Percentiles rank a stretch among this genome's conserved stretches.
phyloP scores from a whole-genome alignment of 2,797 vertebrate genomes.

The Arctocebus calabarensis region DNA sequence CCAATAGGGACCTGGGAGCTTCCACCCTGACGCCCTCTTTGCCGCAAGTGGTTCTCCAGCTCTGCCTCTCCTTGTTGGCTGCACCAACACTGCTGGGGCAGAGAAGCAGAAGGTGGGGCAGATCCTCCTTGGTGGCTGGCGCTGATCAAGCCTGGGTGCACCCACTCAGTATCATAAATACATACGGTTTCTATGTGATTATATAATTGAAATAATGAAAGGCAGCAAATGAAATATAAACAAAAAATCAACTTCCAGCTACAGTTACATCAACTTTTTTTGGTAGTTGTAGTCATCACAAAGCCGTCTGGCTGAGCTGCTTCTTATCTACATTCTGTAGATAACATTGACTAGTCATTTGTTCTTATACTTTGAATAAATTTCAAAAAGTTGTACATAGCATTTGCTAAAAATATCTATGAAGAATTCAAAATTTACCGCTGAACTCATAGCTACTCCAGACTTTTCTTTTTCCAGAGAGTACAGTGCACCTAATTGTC shows the following conservation, averaged over 20 bases:
- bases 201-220: background rate
- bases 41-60: too few species aligned
- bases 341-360: background rate
- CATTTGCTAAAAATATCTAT: background rate
- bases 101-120: too few species aligned
- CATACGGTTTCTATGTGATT: background rate
- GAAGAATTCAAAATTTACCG: background rate
- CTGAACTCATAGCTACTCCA: background rate
- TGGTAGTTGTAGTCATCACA: background rate
- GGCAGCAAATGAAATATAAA: background rate
- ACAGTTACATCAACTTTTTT: background rate
- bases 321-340: background rate
- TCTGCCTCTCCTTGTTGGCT: too few species aligned
- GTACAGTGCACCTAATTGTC: background rate
- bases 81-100: too few species aligned
- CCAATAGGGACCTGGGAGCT: too few species aligned
- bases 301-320: background rate
- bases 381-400: background rate
- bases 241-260: background rate
- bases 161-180: background rate
- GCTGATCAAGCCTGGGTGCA: too few species aligned
- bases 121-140: too few species aligned
- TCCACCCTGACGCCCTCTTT: too few species aligned
- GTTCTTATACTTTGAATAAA: background rate
- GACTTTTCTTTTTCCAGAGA: background rate